Conservation (phyloP, 2,888 invertebrate species). For the Orthosia cruda region DNA sequence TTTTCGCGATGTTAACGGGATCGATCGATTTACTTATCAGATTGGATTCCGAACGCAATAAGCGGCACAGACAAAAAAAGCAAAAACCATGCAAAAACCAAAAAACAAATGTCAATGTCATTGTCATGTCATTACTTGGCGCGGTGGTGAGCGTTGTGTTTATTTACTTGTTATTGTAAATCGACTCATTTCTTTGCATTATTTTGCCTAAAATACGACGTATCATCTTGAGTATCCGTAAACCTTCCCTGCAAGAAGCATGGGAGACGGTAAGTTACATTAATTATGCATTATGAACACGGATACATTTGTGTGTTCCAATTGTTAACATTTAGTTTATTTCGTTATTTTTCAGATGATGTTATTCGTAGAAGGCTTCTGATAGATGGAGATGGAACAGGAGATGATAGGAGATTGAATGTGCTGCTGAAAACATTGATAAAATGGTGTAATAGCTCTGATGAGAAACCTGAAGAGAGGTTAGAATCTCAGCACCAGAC, state of each 20-base stretch:
- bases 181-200: background rate
- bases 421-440: slow-evolving; percentile 96
- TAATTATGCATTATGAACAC: background rate
- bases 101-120: background rate
- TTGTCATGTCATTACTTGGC: background rate
- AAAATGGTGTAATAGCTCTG: slow-evolving; percentile 94
- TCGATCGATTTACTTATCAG: background rate
- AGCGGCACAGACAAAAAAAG: background rate
- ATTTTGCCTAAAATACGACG: background rate
- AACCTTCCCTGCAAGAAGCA: slow-evolving; percentile 37
- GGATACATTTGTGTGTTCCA: background rate
- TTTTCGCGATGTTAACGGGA: background rate
- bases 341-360: slow-evolving; percentile 94
- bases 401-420: slow-evolving; percentile 98
- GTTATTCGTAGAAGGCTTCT: slow-evolving; percentile 97
- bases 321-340: background rate
- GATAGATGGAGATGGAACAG: slow-evolving; percentile 99
- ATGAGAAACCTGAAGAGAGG: slow-evolving; percentile 94
- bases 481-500: slow-evolving; percentile 74
- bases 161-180: slow-evolving; percentile 4
- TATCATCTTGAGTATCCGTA: background rate
- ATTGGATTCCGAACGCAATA: slow-evolving; percentile 9
- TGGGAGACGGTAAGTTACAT: slow-evolving; percentile 75
- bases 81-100: too few species aligned
- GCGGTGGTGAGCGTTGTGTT: slow-evolving; percentile 23